These are phyloP conservation scores for Rhyacichthys aspro DNA, from an alignment of 2,797 vertebrate species.

Conservation along the genomic window DNA sequence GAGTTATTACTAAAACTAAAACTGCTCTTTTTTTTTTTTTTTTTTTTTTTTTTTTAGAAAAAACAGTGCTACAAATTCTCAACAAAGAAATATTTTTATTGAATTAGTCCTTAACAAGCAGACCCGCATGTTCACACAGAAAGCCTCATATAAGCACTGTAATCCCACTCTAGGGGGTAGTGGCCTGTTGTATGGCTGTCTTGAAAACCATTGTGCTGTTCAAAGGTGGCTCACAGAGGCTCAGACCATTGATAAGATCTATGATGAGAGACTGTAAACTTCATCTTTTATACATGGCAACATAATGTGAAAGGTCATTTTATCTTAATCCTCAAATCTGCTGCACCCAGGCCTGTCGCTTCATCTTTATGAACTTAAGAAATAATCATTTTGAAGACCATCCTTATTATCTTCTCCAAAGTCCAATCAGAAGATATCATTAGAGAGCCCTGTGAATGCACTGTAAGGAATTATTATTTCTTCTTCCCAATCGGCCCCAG, in stretches of 20 bases:
- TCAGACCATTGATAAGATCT: constrained; percentile 74
- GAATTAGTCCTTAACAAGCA: constrained; percentile 45
- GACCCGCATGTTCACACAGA: constrained; percentile 13
- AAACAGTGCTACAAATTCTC: too few species aligned
- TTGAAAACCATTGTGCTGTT: constrained; percentile 73
- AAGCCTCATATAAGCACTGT: constrained; percentile 47
- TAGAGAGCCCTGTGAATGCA: constrained; percentile 70
- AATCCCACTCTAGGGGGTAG: constrained; percentile 78
- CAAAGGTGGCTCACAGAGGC: constrained; percentile 73
- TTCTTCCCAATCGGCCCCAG: constrained; percentile 71
- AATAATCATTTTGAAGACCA: constrained; percentile 80
- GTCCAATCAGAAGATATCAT: constrained; percentile 80
- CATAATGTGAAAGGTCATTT: constrained; percentile 83
- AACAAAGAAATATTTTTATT: too few species aligned
- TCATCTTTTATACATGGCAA: constrained; percentile 81
- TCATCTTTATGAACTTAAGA: constrained; percentile 78
- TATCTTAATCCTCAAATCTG: constrained; percentile 86
- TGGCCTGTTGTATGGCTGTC: constrained; percentile 69
- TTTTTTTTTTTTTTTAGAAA: too few species aligned
- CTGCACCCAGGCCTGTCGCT: constrained; percentile 72
- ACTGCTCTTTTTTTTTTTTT: too few species aligned
- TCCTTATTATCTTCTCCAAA: constrained; percentile 74
- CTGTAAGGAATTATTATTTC: constrained; percentile 75
- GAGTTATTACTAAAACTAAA: too few species aligned
- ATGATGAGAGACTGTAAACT: constrained; percentile 79